Evolutionary conservation across 2,113 vertebrate species (phyloP).

Genomic region (Garra rufa): DNA sequence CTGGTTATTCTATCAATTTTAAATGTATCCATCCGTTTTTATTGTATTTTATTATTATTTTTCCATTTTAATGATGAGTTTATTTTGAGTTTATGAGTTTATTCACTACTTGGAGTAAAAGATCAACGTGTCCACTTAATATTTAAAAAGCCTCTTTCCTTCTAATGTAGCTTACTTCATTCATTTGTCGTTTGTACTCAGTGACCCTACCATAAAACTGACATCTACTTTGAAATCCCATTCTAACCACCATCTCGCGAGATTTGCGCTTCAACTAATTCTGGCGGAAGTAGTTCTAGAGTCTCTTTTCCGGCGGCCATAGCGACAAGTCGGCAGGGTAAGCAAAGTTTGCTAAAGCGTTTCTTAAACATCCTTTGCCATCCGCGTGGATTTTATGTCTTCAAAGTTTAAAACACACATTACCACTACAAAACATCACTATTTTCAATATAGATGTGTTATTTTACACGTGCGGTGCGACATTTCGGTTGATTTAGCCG

Average conservation of each 20-base stretch:
- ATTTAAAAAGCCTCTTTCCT: too few relatives aligned
- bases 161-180: not conserved
- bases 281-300: slow-evolving; percentile 69
- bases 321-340: slow-evolving; percentile 79
- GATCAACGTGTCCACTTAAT: not conserved
- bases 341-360: slow-evolving; percentile 60
- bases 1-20: not conserved
- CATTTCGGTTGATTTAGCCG: not conserved
- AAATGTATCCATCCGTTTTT: not conserved
- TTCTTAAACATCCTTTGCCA: slow-evolving; percentile 73
- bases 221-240: slow-evolving; percentile 16
- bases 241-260: slow-evolving; percentile 72
- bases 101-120: not conserved
- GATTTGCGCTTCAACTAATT: slow-evolving; percentile 65
- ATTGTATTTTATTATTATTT: not conserved
- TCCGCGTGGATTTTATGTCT: slow-evolving; percentile 57
- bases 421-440: accelerated
- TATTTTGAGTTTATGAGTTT: too few relatives aligned
- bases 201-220: not conserved
- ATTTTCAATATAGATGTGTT: accelerated
- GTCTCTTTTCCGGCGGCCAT: slow-evolving; percentile 86
- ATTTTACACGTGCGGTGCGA: not conserved
- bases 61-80: too few relatives aligned
- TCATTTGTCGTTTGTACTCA: not conserved
- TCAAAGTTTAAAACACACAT: not conserved